Evolutionary conservation across 2,888 invertebrate species (phyloP), one percentile per base, ranked within the genome.

Genomic region (Erebia ligea): DNA sequence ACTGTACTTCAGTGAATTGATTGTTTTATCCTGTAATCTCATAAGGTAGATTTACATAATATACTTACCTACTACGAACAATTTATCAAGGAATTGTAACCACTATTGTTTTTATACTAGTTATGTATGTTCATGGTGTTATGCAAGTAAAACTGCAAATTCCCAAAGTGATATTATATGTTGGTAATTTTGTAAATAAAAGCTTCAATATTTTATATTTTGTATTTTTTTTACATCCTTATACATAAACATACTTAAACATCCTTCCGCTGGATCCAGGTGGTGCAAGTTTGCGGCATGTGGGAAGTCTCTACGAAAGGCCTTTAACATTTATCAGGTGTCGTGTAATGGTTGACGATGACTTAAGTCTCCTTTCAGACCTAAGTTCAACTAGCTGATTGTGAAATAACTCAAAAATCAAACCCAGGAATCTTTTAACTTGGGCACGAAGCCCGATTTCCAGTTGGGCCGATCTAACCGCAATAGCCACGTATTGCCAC

Each of bases 151-250:
- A 91, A 91, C 90, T 91, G 92, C 91, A 86, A 91, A 91, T 90
- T 91, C 91, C 92, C 90, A 92, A 93, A 91, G 92, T 92, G 92
- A 92, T 93, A 93, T 86, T 90, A 90, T 91, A 92, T 89, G 92
- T 92, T 93, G 90, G 86, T 92, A 92, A 92, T 92, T 92, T 93
- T 93, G 92, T 92, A 93, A 92, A 93, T 93, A 93, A 93, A 93
- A 91, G 93, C 93, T 93, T 93, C 92, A 86, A 92, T 90, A 92
- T 92, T 92, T 91, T 88, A 86, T 78, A 74, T 80, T 75, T 82
- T 85, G 80, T 76, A 77, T 81, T 84, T 77, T 66, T 73, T 73
- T 75, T 62, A n/a, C n/a, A n/a, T n/a, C n/a, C n/a, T n/a, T n/a
- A n/a, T n/a, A n/a, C n/a, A n/a, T n/a, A n/a, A n/a, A n/a, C n/a